A percentile compares a stretch with the other conserved stretches of the same genome.
Evolutionary conservation across 2,888 invertebrate genomes (phyloP).

Genomic region (Cyclophora punctaria): DNA sequence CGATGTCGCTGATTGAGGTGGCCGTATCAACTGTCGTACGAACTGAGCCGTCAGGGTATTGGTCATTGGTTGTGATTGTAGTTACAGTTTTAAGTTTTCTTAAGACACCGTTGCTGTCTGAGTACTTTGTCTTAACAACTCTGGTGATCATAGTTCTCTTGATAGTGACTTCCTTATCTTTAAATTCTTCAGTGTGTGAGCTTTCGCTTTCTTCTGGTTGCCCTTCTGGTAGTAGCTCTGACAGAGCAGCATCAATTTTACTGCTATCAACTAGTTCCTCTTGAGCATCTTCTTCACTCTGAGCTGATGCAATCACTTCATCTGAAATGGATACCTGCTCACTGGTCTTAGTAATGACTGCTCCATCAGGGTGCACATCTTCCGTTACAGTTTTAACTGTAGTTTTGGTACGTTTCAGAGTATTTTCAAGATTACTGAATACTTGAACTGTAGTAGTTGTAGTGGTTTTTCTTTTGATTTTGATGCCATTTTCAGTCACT

Average conservation of each 20-base stretch:
- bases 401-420: constrained; percentile 46
- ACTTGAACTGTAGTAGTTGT: constrained; percentile 50
- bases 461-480: constrained; percentile 51
- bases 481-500: constrained; percentile 40
- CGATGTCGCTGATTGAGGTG: constrained; percentile 47
- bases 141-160: constrained; percentile 41
- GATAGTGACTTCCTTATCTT: constrained; percentile 35
- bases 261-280: constrained; percentile 9
- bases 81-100: constrained; percentile 48
- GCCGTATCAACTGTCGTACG: constrained; percentile 49
- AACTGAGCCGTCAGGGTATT: constrained; percentile 48
- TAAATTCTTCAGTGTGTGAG: constrained; percentile 30
- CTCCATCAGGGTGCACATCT: constrained; percentile 61
- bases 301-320: no score
- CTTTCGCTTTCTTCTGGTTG: constrained; percentile 37
- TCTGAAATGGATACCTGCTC: constrained; percentile 51
- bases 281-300: constrained; percentile 3
- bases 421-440: constrained; percentile 27
- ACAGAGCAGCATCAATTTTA: constrained; percentile 30
- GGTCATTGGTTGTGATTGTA: constrained; percentile 49
- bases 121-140: constrained; percentile 43
- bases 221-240: constrained; percentile 25
- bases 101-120: constrained; percentile 28
- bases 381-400: constrained; percentile 44
- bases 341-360: constrained; percentile 55